Evolutionary conservation across 2,113 vertebrate genomes (phyloP).

Genomic region (Saccopteryx leptura): DNA sequence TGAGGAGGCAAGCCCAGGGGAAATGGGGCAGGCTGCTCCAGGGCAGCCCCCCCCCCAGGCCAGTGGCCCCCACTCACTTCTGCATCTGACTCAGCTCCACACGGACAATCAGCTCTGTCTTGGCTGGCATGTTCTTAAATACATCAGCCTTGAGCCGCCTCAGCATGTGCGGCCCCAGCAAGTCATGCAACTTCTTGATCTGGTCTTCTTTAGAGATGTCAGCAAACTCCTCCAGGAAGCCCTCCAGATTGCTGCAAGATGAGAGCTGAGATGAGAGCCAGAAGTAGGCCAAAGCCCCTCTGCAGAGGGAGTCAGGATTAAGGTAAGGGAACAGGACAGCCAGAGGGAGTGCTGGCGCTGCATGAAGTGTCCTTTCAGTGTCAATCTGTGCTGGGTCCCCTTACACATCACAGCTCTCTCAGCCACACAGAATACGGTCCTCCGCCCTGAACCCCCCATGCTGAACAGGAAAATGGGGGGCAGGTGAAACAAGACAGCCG

Average conservation of each 20-base stretch:
- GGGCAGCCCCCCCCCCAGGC: not conserved
- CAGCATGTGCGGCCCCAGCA: conserved; percentile 99
- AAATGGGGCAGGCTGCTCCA: accelerated
- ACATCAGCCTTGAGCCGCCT: conserved; percentile 96
- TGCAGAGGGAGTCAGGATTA: too few relatives aligned
- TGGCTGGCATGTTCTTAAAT: conserved; percentile 99
- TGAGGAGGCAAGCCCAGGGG: not conserved
- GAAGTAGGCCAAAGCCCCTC: not conserved
- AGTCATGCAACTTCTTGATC: conserved; percentile 98
- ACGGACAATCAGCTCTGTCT: conserved; percentile 97
- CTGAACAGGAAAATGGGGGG: not conserved
- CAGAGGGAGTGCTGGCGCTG: not conserved
- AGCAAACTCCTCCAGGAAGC: conserved; percentile 99
- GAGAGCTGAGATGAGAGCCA: not conserved
- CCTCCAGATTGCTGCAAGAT: conserved; percentile 95
- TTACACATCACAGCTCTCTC: not conserved
- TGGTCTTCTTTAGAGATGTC: conserved; percentile 99
- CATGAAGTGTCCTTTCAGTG: not conserved
- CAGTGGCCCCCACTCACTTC: conserved; percentile 90
- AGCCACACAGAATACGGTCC: not conserved
- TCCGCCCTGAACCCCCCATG: not conserved
- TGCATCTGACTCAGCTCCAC: conserved; percentile 99
- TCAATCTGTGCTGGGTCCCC: not conserved
- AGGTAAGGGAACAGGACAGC: accelerated
- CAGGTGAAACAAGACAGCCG: not conserved